Evolutionary conservation across 2,113 vertebrate species (phyloP).

Genomic region (Chaetops frenatus): DNA sequence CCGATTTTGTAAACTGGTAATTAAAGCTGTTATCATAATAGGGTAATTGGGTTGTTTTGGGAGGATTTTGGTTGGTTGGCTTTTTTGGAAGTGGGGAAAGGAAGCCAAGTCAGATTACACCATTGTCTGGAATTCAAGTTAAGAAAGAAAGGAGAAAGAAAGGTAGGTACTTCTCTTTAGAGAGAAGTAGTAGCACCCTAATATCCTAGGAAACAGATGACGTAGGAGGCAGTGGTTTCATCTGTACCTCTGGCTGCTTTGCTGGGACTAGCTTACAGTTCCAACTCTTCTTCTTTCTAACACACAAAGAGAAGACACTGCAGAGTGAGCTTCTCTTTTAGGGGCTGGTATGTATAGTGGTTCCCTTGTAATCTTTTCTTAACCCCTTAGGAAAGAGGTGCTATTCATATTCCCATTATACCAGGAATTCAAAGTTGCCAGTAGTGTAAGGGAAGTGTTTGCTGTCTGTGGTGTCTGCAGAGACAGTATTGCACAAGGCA

Average conservation of each 20-base stretch:
- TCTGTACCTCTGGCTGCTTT: neutral
- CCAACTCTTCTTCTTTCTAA: neutral
- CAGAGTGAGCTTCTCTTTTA: neutral
- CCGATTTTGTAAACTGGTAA: neutral
- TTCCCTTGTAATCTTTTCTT: neutral
- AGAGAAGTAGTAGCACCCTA: neutral
- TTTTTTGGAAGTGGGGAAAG: neutral
- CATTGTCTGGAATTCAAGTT: neutral
- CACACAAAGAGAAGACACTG: fast-evolving
- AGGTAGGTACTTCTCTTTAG: neutral
- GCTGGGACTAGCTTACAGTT: neutral
- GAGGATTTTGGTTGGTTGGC: neutral
- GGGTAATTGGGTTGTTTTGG: neutral
- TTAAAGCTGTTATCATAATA: neutral
- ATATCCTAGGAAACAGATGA: neutral
- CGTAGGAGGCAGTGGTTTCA: neutral
- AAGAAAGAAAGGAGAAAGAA: neutral
- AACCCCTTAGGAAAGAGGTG: neutral
- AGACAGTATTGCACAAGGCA: neutral
- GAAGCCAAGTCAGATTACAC: neutral
- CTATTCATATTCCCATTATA: neutral
- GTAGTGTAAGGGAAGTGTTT: neutral
- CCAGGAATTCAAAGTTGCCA: neutral
- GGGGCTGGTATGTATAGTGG: neutral
- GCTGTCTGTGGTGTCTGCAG: neutral